Percentiles rank a stretch among this genome's conserved stretches.
Conservation (phyloP, 2,888 invertebrate genomes). For the Parochlus steinenii region DNA sequence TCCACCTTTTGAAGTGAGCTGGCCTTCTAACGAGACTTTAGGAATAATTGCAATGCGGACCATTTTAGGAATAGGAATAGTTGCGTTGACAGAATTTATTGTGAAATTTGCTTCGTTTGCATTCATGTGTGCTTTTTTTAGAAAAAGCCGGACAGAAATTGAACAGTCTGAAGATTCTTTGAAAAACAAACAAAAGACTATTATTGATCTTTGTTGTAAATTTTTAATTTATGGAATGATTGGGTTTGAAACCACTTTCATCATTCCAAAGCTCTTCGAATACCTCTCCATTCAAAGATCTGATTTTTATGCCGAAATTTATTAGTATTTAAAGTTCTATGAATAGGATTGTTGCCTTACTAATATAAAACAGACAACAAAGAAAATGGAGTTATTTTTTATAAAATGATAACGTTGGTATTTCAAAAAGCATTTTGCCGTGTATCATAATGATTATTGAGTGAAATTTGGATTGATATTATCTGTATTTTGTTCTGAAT, state of each 20-base stretch:
- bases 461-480: no score
- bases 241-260: slow-evolving; percentile 59
- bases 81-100: slow-evolving; percentile 48
- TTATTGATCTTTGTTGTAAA: slow-evolving; percentile 69
- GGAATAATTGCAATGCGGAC: slow-evolving; percentile 51
- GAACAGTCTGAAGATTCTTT: slow-evolving; percentile 45
- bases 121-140: slow-evolving; percentile 49
- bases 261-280: slow-evolving; percentile 62
- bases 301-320: slow-evolving; percentile 75
- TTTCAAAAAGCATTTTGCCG: no score
- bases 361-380: no score
- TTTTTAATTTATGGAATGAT: slow-evolving; percentile 66
- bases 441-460: no score
- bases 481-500: no score
- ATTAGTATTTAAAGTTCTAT: slow-evolving; percentile 18
- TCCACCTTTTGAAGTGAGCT: slow-evolving; percentile 61
- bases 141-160: slow-evolving; percentile 46
- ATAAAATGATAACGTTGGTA: no score
- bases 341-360: no score
- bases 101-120: slow-evolving; percentile 54
- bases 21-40: slow-evolving; percentile 60
- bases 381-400: no score
- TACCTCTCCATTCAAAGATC: slow-evolving; percentile 60
- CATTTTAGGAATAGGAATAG: slow-evolving; percentile 55
- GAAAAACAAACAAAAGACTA: slow-evolving; percentile 51